A percentile compares a stretch with the other conserved stretches of the same genome.
These are phyloP conservation scores for Drosophila varians DNA, from an alignment of 1,140 invertebrate genomes.

Conservation along the genomic window DNA sequence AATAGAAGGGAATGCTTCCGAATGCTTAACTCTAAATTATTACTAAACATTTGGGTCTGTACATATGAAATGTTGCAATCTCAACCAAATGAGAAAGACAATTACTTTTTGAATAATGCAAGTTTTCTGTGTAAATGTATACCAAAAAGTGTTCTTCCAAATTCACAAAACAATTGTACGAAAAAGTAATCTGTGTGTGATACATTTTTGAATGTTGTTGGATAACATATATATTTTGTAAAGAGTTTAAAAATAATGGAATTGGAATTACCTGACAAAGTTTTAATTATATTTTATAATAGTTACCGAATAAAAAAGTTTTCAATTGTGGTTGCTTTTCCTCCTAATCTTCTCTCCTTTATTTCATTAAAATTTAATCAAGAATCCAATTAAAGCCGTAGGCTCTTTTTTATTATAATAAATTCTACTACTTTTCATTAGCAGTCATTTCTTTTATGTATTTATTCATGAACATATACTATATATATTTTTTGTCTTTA, in stretches of 20 bases:
- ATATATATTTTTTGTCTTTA: neutral
- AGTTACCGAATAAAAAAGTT: no score
- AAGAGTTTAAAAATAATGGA: no score
- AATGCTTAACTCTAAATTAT: constrained; percentile 32
- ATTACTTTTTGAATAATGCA: constrained; percentile 12
- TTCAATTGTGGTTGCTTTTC: no score
- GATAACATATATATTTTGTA: no score
- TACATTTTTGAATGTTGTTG: no score
- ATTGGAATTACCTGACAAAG: no score
- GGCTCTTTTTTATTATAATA: neutral
- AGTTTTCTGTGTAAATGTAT: neutral
- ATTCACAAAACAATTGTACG: neutral
- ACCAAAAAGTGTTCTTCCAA: neutral
- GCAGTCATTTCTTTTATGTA: neutral
- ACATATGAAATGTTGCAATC: constrained; percentile 3
- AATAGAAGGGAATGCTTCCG: constrained; percentile 21
- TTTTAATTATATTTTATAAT: no score
- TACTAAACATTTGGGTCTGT: constrained; percentile 7
- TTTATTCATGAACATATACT: constrained; percentile 3
- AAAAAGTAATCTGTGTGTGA: no score
- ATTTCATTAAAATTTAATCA: no score
- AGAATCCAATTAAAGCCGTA: neutral
- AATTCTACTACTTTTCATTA: neutral
- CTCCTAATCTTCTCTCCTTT: no score
- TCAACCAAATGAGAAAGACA: constrained; percentile 2